These are phyloP conservation scores for Epizoanthus rinbou DNA, from an alignment of 92 coral and sea anemone species.

Conservation along the genomic window DNA sequence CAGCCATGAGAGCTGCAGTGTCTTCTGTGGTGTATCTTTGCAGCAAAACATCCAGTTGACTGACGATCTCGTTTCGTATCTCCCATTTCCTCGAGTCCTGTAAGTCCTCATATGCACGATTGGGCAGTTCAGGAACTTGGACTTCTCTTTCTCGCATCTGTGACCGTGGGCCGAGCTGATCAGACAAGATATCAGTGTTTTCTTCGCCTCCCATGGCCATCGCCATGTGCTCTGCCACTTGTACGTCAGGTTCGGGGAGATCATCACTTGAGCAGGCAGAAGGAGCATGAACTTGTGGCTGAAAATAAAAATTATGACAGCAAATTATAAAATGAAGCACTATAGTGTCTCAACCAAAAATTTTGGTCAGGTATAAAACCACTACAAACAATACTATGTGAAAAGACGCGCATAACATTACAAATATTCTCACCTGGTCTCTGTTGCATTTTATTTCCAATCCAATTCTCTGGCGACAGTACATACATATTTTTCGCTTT, in stretches of 20 bases:
- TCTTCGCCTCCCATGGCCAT: not conserved
- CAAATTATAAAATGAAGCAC: too few relatives aligned
- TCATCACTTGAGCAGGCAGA: not conserved
- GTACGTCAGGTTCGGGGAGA: not conserved
- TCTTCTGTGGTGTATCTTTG: constrained; percentile 2
- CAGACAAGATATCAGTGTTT: not conserved
- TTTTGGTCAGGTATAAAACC: too few relatives aligned
- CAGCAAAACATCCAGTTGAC: constrained; percentile 15
- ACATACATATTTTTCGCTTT: not conserved
- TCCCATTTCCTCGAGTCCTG: constrained; percentile 11
- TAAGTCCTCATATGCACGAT: constrained; percentile 12
- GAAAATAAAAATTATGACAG: too few relatives aligned
- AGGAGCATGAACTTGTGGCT: too few relatives aligned
- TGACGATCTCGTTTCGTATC: not conserved
- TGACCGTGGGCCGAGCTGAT: constrained; percentile 6
- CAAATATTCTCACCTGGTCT: too few relatives aligned
- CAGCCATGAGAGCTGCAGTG: constrained; percentile 8
- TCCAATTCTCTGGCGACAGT: not conserved
- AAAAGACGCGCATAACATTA: too few relatives aligned
- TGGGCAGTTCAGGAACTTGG: constrained; percentile 2
- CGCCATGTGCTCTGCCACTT: not conserved
- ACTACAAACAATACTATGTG: too few relatives aligned
- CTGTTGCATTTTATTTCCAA: not conserved
- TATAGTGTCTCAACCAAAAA: too few relatives aligned
- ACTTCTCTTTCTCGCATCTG: not conserved